Conservation (phyloP, 2,797 vertebrate species). For the Yasuhikotakia modesta region DNA sequence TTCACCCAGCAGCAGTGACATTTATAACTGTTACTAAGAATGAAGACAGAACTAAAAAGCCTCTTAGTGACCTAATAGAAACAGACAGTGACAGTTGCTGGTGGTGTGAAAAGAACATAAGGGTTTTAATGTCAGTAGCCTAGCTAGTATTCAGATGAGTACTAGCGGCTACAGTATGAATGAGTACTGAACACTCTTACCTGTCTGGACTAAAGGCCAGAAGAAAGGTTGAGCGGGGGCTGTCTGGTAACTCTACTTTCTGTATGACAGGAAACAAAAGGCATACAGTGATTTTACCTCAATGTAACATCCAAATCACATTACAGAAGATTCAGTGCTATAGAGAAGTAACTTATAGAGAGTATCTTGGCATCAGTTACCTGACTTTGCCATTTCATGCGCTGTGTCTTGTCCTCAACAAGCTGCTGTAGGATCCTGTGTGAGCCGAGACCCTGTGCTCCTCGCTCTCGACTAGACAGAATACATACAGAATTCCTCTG, state of each 20-base stretch:
- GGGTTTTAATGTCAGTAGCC: too few relatives aligned
- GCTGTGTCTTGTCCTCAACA: conserved; percentile 95
- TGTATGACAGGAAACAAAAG: conserved; percentile 65
- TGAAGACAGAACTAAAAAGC: too few relatives aligned
- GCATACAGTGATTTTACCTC: not conserved
- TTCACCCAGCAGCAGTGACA: too few relatives aligned
- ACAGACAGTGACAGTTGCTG: too few relatives aligned
- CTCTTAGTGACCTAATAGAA: too few relatives aligned
- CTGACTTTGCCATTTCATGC: conserved; percentile 99
- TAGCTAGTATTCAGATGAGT: not conserved
- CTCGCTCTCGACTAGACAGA: conserved; percentile 90
- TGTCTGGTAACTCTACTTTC: conserved; percentile 98
- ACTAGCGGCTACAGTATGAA: not conserved
- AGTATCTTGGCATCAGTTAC: conserved; percentile 65
- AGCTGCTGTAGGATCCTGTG: conserved; percentile 92
- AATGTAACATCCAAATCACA: not conserved
- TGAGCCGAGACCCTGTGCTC: conserved; percentile 85
- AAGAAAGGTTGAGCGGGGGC: conserved; percentile 96
- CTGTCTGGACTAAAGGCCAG: conserved; percentile 98
- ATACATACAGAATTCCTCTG: conserved; percentile 93
- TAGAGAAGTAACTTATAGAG: not conserved
- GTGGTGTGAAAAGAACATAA: too few relatives aligned
- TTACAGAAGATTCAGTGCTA: too few relatives aligned
- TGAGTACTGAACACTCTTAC: conserved; percentile 68
- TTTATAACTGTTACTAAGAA: too few relatives aligned